These are phyloP conservation scores for Labeo rohita DNA, from an alignment of 2,113 vertebrate species.

Conservation along the genomic window DNA sequence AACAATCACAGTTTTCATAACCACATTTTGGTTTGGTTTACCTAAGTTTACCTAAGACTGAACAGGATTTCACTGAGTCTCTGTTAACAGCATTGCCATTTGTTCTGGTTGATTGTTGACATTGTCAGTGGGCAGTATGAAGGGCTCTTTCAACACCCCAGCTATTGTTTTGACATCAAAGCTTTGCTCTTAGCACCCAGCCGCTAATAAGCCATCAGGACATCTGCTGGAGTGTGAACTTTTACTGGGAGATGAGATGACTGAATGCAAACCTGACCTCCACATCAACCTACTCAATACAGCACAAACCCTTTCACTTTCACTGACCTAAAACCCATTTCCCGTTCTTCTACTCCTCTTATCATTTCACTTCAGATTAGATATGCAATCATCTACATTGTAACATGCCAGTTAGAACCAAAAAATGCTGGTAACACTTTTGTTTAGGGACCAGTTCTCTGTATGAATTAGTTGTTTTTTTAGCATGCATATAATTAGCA, in stretches of 20 bases:
- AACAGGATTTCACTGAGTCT: not conserved
- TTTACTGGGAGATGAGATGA: not conserved
- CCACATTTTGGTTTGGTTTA: not conserved
- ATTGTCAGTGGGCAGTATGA: slow-evolving; percentile 20
- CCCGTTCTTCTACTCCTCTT: not conserved
- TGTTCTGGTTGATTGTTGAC: slow-evolving; percentile 24
- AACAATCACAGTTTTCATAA: not conserved
- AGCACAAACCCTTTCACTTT: not conserved
- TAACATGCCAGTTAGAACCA: no score
- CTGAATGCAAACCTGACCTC: slow-evolving; percentile 19
- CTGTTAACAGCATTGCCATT: slow-evolving; percentile 1
- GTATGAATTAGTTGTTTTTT: not conserved
- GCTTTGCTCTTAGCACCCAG: slow-evolving; percentile 65
- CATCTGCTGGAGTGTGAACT: slow-evolving; percentile 30
- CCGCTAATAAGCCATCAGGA: slow-evolving; percentile 65
- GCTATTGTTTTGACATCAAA: slow-evolving; percentile 72
- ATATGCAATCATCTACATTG: not conserved
- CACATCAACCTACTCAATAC: slow-evolving; percentile 1
- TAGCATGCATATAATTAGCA: not conserved
- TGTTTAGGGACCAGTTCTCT: no score
- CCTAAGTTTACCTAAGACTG: not conserved
- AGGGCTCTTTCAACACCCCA: slow-evolving; percentile 46
- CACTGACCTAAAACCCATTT: not conserved
- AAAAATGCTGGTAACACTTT: no score
- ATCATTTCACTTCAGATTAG: slow-evolving; percentile 7